Evolutionary conservation across 2,797 vertebrate species (phyloP).

Genomic region (Chaetodon trifasciatus): DNA sequence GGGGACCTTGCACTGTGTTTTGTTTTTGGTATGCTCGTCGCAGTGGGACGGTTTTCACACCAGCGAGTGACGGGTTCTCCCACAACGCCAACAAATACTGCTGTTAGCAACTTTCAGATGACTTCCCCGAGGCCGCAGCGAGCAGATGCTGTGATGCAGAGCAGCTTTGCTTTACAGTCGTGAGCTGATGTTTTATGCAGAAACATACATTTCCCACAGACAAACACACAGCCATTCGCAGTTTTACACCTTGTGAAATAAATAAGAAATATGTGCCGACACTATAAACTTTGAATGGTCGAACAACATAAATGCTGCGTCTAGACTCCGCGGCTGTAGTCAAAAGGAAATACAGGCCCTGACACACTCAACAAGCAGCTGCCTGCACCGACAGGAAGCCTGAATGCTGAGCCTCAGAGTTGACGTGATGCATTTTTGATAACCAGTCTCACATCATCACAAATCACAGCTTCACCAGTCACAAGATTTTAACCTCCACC

Average conservation of each 20-base stretch:
- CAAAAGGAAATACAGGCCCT: conserved; percentile 5
- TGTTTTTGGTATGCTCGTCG: background rate
- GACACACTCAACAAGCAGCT: conserved; percentile 1
- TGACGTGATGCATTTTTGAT: conserved; percentile 11
- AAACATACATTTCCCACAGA: conserved; percentile 16
- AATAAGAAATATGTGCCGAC: conserved; percentile 13
- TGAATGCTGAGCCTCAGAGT: background rate
- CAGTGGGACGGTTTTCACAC: conserved; percentile 32
- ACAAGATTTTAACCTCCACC: background rate
- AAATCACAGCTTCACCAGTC: background rate
- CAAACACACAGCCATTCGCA: background rate
- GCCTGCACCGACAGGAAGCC: background rate
- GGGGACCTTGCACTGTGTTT: background rate
- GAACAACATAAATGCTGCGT: background rate
- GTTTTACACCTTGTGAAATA: conserved; percentile 26
- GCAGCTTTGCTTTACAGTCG: conserved; percentile 48
- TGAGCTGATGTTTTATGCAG: conserved; percentile 39
- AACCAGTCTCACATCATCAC: conserved; percentile 1
- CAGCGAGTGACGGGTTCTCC: conserved; percentile 21
- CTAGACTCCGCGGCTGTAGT: conserved; percentile 12
- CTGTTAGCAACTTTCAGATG: conserved; percentile 64
- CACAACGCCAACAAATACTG: conserved; percentile 39
- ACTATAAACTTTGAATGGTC: background rate
- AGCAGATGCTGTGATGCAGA: conserved; percentile 58
- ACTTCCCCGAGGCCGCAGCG: conserved; percentile 62